Conservation (phyloP, 2,888 invertebrate genomes). For the Tinea trinotella region DNA sequence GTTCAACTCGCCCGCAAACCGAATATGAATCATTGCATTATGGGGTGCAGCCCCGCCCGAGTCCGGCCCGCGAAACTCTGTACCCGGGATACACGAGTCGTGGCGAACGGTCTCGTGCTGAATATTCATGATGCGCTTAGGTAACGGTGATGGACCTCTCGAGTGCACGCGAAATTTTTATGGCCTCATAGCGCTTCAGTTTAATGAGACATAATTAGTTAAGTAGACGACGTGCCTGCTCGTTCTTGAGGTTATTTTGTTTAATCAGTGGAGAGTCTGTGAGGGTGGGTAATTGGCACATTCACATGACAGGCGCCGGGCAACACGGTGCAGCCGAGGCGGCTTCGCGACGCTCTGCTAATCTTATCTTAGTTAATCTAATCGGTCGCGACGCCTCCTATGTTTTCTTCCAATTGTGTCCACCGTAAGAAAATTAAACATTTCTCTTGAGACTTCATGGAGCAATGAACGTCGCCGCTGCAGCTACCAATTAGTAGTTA, state of each 20-base stretch:
- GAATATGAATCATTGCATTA: conserved; percentile 73
- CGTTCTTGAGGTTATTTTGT: conserved; percentile 27
- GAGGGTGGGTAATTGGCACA: conserved; percentile 46
- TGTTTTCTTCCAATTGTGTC: conserved; percentile 66
- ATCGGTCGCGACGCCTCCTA: conserved; percentile 61
- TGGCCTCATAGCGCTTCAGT: conserved; percentile 10
- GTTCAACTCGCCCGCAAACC: conserved; percentile 72
- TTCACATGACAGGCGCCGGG: conserved; percentile 38
- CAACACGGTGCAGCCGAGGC: conserved; percentile 16
- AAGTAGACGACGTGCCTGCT: conserved; percentile 25
- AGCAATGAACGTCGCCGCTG: conserved; percentile 35
- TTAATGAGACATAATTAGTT: conserved; percentile 25
- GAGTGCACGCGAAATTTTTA: conserved; percentile 22
- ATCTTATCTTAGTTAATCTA: conserved; percentile 67
- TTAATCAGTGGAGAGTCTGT: conserved; percentile 19
- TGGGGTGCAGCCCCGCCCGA: conserved; percentile 70
- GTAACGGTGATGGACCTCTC: conserved; percentile 32
- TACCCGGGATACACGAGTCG: conserved; percentile 19
- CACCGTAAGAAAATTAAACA: conserved; percentile 49
- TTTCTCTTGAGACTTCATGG: conserved; percentile 48
- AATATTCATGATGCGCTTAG: conserved; percentile 43
- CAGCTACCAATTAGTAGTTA: not conserved
- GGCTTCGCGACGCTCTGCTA: conserved; percentile 44
- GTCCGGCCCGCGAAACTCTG: conserved; percentile 51
- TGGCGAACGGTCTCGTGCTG: conserved; percentile 35